Base-by-base conservation (phyloP, 2,113 vertebrate species). In the Microcebus tavaratra region DNA sequence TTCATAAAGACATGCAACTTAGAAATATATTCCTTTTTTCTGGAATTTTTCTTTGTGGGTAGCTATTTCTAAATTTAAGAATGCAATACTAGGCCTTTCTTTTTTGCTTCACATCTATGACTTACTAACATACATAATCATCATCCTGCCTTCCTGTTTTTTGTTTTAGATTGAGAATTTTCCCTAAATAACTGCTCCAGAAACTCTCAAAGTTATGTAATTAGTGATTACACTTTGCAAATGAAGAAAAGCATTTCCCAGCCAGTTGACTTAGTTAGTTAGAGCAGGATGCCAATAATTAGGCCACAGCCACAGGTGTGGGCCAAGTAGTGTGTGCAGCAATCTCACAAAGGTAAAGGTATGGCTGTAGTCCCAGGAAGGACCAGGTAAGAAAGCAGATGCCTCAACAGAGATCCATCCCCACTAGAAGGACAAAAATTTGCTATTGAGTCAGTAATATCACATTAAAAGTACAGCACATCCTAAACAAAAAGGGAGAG, bases 141-240 rank as follows among this genome's bases (percentile, higher is more conserved):
- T 80, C 34, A 87, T 70, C 70, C 12, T 75, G 50, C 53, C 55
- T 82, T 88, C 82, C 45, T 96, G 29, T 20, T 57, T 70, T 94
- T 87, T 75, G 73, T 75, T 91, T 95, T 81, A 59, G 63, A 84
- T 67, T 96, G 94, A 50, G 75, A 87, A 81, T 84, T 93, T 84
- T 76, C 53, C 93, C 72, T 91, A 91, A 95, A 94, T 93, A 96
- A 87, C 91, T 96, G 68, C 63, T 94, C 68, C 65, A 68, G 70
- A 93, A 98, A 96, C 89, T 93, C 82, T 91, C 73, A 75, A 86
- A 94, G 88, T 94, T 92, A 70, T 80, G 80, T 93, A 86, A 91
- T 96, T 94, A 93, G 90, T 91, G 80, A 76, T 93, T 97, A 86
- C 36, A 93, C 87, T 93, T 95, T 96, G 91, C 88, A 95, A 91